These are phyloP conservation scores for Coregonus ussuriensis DNA, from an alignment of 2,797 vertebrate genomes.

Conservation along the genomic window DNA sequence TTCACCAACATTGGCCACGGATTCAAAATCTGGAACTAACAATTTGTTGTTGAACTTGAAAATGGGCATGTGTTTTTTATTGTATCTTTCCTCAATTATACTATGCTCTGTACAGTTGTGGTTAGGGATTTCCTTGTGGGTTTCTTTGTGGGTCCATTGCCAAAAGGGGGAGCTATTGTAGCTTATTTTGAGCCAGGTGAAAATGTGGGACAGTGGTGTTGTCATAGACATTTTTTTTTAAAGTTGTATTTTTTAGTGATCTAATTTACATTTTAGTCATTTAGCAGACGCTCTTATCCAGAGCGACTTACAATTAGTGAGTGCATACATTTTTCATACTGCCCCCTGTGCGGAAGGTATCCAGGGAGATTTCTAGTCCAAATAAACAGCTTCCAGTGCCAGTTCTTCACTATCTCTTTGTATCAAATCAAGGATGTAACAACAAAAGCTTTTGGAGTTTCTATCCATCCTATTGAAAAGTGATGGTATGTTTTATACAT, in stretches of 20 bases:
- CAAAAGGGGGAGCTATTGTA: slow-evolving; percentile 61
- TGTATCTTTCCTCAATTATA: neutral
- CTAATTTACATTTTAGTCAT: too few species aligned
- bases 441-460: neutral
- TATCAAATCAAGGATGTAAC: neutral
- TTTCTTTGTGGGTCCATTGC: neutral
- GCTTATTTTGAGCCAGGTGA: slow-evolving; percentile 37
- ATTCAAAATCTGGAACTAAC: neutral
- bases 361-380: slow-evolving; percentile 41
- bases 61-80: too few species aligned
- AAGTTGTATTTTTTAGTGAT: too few species aligned
- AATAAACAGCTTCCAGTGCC: neutral
- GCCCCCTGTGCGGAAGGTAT: slow-evolving; percentile 18
- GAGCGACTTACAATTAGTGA: too few species aligned
- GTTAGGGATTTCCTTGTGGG: neutral
- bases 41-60: neutral
- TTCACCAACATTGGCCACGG: neutral
- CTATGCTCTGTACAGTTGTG: slow-evolving; percentile 19
- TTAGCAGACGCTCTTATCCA: too few species aligned
- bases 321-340: too few species aligned
- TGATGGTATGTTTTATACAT: neutral
- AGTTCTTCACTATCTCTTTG: neutral
- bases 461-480: neutral
- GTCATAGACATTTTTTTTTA: slow-evolving; percentile 44
- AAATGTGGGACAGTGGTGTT: slow-evolving; percentile 67